Base-by-base conservation (phyloP, 2,113 vertebrate genomes). In the Pelusios castaneus region DNA sequence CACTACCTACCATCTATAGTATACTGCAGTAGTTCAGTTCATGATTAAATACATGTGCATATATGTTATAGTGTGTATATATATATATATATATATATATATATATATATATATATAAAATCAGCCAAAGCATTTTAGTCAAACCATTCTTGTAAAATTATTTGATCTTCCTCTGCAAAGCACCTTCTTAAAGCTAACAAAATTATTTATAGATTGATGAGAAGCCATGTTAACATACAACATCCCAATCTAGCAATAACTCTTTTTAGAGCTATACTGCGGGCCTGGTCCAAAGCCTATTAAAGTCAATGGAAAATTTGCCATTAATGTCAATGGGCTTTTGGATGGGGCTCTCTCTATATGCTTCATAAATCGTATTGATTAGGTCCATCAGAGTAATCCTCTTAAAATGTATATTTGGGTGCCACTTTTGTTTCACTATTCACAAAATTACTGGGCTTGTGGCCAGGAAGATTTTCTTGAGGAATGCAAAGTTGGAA, bases 1-100 rank as follows among this genome's bases (percentile, higher is more conserved):
- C 95, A 51, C 92, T 94, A 41, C 91, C 96, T 96, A 95, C 96
- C 97, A 97, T 98, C n/a, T 78, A 1, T 49, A 79, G 78, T 93
- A 76, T 55, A 81, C 88, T 80, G 82, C 67, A 85, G 79, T 91
- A 90, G 73, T 91, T 94, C 88, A 95, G 95, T 89, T 94, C 87
- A 82, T 80, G 88, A 84, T 87, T 87, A 82, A 82, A 78, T 87
- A 67, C 47, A 77, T 12, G 56, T 96, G 90, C 85, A 91, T 94
- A 93, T 87, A 91, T 87, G 89, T 95, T 91, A 52, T 49, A 45
- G 31, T 21, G 76, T 41, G 2, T 54, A 2, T 11, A 67, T 41
- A 56, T 88, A 49, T 88, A 88, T 80, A 49, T 85, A 41, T 80
- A 84, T 63, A 43, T n/a, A 41, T 83, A 85, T 83, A 67, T 82